A percentile compares a stretch with the other conserved stretches of the same genome.
Conservation (phyloP, 2,113 vertebrate species). For the Anseranas semipalmata region DNA sequence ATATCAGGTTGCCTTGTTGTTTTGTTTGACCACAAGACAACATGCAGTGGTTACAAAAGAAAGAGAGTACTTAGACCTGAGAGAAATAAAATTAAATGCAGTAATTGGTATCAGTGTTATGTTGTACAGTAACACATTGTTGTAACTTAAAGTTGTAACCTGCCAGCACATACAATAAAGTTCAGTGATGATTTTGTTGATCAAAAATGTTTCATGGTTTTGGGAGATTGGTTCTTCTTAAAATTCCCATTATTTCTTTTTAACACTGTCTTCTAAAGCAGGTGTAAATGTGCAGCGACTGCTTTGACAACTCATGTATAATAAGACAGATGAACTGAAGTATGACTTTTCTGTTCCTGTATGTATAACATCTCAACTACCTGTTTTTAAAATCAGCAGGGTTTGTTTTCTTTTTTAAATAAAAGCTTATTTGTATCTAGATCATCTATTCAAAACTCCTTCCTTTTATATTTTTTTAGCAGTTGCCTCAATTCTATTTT, state of each 20-base stretch:
- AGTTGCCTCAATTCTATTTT: background rate
- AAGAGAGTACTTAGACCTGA: background rate
- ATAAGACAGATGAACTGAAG: background rate
- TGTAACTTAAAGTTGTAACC: background rate
- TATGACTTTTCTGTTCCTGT: background rate
- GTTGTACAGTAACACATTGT: background rate
- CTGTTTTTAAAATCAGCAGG: background rate
- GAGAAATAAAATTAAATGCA: background rate
- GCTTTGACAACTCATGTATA: background rate
- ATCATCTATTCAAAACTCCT: background rate
- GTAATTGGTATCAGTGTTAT: background rate
- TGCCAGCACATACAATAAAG: background rate
- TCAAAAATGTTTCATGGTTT: background rate
- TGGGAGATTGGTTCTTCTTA: too few species aligned
- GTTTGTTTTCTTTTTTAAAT: background rate
- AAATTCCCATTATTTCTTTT: too few species aligned
- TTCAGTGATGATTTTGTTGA: background rate
- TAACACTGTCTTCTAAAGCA: background rate
- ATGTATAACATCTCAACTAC: background rate
- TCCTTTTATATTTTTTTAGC: background rate
- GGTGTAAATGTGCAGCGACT: background rate
- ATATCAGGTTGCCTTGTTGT: background rate
- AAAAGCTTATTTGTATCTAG: background rate
- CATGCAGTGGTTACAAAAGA: background rate
- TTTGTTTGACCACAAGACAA: background rate